Conservation (phyloP, 2,797 vertebrate genomes). For the Chelonia mydas region DNA sequence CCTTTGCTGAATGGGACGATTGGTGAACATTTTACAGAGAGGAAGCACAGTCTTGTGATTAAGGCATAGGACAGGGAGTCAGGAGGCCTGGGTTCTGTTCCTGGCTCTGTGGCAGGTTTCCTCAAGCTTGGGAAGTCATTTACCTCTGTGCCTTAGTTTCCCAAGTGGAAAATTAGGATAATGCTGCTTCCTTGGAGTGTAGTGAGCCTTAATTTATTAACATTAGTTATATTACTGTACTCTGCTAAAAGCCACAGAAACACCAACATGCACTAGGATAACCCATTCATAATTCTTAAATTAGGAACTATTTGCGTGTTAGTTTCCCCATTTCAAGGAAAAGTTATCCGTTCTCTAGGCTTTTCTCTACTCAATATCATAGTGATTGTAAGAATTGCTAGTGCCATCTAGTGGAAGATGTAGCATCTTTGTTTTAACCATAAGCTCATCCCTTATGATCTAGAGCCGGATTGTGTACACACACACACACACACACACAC, state of each 20-base stretch:
- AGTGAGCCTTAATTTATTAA: background rate
- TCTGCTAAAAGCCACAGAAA: background rate
- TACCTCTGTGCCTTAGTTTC: background rate
- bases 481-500: background rate
- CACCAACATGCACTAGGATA: accelerated
- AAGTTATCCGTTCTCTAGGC: background rate
- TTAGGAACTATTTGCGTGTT: accelerated
- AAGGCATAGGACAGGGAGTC: accelerated
- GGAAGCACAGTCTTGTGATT: accelerated
- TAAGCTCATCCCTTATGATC: background rate
- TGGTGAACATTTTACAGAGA: background rate
- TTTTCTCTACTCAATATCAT: background rate
- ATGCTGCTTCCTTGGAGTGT: background rate
- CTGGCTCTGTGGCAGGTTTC: accelerated
- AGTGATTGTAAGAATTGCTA: background rate
- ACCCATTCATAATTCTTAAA: background rate
- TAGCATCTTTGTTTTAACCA: background rate
- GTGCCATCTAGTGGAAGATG: conserved; percentile 4
- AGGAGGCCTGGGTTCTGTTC: background rate
- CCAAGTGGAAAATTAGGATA: background rate
- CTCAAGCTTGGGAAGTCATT: accelerated
- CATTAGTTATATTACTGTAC: background rate
- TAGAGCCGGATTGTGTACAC: too few relatives aligned
- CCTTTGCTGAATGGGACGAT: accelerated
- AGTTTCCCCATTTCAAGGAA: accelerated